phyloP scores from a whole-genome alignment of 1,140 invertebrate species.

The Pollicipes pollicipes region DNA sequence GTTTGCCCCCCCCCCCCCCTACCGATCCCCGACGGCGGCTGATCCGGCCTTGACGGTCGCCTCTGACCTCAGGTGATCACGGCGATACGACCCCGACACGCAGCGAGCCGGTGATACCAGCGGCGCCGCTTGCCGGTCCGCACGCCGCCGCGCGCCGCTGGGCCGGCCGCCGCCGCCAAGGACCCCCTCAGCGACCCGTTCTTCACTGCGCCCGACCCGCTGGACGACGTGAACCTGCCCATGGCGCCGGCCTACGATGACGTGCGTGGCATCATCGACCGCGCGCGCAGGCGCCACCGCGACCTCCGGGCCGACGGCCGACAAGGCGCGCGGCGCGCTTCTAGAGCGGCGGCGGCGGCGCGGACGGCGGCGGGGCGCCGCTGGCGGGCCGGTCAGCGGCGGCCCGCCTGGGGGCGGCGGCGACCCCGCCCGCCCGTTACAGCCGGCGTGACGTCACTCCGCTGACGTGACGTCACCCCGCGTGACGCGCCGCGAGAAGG shows the following conservation, averaged over 20 bases:
- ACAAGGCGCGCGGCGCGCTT: neutral
- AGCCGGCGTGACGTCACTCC: too few species aligned
- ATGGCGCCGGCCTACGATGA: neutral
- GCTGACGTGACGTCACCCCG: too few species aligned
- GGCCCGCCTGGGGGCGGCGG: neutral
- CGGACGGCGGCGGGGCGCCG: too few species aligned
- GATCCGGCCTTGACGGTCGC: too few species aligned
- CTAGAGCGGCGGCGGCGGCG: neutral
- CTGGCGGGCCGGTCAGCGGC: neutral
- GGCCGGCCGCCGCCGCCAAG: too few species aligned
- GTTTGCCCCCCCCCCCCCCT: too few species aligned
- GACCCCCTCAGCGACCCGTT: neutral
- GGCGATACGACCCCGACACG: neutral
- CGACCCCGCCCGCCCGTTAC: too few species aligned
- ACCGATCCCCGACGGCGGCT: too few species aligned
- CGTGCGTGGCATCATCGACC: slow-evolving; percentile 3
- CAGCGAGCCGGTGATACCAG: neutral
- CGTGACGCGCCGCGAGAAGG: too few species aligned
- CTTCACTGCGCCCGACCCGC: neutral
- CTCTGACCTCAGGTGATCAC: neutral
- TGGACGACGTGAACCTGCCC: neutral
- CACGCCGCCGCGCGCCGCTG: neutral
- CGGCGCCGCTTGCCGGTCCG: neutral
- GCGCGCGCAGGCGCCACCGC: neutral
- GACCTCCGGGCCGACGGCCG: neutral